Percentiles rank a stretch among this genome's conserved stretches.
Evolutionary conservation across 2,888 invertebrate species (phyloP).

Genomic region (Sicus ferrugineus): DNA sequence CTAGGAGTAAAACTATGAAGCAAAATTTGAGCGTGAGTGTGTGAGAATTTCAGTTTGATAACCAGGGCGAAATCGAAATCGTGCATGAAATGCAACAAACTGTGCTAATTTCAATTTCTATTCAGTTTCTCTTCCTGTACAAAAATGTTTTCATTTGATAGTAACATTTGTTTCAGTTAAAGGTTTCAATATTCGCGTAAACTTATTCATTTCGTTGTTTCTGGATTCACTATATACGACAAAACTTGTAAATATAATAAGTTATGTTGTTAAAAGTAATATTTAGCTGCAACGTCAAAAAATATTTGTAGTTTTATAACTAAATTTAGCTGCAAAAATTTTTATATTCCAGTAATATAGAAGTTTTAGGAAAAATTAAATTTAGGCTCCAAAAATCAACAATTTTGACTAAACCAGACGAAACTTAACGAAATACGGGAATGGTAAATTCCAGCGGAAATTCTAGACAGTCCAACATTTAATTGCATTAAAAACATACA

Average conservation of each 20-base stretch:
- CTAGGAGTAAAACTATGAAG: slow-evolving; percentile 15
- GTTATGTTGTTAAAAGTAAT: slow-evolving; percentile 8
- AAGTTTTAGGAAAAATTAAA: slow-evolving; percentile 15
- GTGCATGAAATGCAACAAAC: slow-evolving; percentile 30
- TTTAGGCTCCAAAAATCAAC: slow-evolving; percentile 50
- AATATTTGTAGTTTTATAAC: not conserved
- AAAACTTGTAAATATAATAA: slow-evolving; percentile 15
- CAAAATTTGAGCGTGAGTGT: slow-evolving; percentile 7
- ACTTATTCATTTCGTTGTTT: not conserved
- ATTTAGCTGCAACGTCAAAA: slow-evolving; percentile 1
- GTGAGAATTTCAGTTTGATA: slow-evolving; percentile 1
- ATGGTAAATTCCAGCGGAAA: not conserved
- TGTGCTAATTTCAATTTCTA: not conserved
- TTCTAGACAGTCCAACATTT: not conserved
- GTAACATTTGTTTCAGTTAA: not conserved
- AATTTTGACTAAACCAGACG: slow-evolving; percentile 36
- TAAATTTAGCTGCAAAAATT: slow-evolving; percentile 5
- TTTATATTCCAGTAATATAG: slow-evolving; percentile 41
- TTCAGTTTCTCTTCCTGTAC: not conserved
- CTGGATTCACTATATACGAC: not conserved
- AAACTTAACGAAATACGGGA: slow-evolving; percentile 34
- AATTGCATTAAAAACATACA: not conserved
- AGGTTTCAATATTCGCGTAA: not conserved
- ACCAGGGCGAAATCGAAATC: not conserved
- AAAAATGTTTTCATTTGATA: not conserved